These are phyloP conservation scores for Sinocyclocheilus maitianheensis DNA, from an alignment of 2,113 vertebrate genomes.

Conservation along the genomic window DNA sequence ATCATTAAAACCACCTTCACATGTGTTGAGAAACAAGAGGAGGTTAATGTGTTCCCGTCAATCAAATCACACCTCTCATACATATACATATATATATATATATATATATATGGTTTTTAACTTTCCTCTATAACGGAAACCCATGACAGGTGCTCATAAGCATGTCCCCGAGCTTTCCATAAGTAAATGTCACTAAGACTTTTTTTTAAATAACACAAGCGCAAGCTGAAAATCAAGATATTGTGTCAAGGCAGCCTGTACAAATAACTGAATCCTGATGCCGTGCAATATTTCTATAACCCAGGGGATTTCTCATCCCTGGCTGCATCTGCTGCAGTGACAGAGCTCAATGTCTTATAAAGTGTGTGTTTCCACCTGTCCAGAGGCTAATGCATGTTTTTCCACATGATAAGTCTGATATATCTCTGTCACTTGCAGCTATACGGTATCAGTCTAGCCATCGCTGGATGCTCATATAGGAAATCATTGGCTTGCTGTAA, in stretches of 20 bases:
- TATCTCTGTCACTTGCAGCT: constrained; percentile 40
- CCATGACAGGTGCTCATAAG: constrained; percentile 3
- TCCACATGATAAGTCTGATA: constrained; percentile 36
- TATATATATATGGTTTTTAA: not conserved
- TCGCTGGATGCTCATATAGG: constrained; percentile 48
- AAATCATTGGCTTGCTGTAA: constrained; percentile 52
- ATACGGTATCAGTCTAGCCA: constrained; percentile 58
- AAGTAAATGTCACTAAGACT: not conserved
- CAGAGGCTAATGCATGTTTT: constrained; percentile 22
- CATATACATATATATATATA: not conserved
- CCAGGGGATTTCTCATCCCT: not conserved
- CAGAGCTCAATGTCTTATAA: constrained; percentile 26
- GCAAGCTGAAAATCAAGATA: not conserved
- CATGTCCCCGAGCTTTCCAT: not conserved
- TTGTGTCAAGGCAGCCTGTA: not conserved
- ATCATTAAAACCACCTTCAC: constrained; percentile 40
- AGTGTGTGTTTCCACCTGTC: constrained; percentile 31
- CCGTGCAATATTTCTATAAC: not conserved
- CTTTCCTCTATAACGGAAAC: not conserved
- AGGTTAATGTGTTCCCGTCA: constrained; percentile 39
- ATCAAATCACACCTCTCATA: not conserved
- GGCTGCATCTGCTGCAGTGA: not conserved
- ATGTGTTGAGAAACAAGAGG: constrained; percentile 36
- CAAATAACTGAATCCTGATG: not conserved
- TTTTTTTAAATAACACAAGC: not conserved